Conservation (phyloP, 64 coral and sea anemone species). For the Montipora efflorescens region DNA sequence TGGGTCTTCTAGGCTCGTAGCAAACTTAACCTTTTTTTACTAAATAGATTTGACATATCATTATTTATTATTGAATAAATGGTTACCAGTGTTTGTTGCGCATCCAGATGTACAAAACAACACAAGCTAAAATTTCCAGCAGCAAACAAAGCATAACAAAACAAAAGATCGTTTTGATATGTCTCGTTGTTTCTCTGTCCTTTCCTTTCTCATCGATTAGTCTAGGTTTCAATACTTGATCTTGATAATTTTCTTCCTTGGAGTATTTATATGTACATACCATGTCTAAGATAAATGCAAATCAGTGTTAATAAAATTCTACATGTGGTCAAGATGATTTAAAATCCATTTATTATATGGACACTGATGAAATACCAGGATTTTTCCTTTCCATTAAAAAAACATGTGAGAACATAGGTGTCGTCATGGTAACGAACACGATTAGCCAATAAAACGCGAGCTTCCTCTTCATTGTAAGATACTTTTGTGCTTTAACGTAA, state of each 20-base stretch:
- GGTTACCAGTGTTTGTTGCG: not conserved
- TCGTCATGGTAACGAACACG: too few relatives aligned
- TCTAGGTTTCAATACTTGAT: not conserved
- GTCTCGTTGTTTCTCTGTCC: not conserved
- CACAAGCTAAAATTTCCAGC: constrained; percentile 20
- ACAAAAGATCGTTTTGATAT: not conserved
- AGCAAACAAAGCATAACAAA: not conserved
- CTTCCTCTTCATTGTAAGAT: too few relatives aligned
- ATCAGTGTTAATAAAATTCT: not conserved
- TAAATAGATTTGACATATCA: not conserved
- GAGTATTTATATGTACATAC: not conserved
- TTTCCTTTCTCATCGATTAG: not conserved
- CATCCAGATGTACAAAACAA: not conserved
- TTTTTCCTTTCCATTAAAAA: too few relatives aligned
- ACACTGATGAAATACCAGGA: too few relatives aligned
- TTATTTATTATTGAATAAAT: not conserved
- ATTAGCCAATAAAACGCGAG: too few relatives aligned
- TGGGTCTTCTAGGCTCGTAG: too few relatives aligned
- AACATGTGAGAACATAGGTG: too few relatives aligned
- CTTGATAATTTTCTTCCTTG: not conserved
- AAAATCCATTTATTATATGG: not conserved
- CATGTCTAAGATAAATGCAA: not conserved
- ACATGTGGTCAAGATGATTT: not conserved
- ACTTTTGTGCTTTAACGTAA: too few relatives aligned
- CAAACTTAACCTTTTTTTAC: not conserved